These are phyloP conservation scores for Astyanax mexicanus DNA, from an alignment of 2,797 vertebrate species.

Conservation along the genomic window DNA sequence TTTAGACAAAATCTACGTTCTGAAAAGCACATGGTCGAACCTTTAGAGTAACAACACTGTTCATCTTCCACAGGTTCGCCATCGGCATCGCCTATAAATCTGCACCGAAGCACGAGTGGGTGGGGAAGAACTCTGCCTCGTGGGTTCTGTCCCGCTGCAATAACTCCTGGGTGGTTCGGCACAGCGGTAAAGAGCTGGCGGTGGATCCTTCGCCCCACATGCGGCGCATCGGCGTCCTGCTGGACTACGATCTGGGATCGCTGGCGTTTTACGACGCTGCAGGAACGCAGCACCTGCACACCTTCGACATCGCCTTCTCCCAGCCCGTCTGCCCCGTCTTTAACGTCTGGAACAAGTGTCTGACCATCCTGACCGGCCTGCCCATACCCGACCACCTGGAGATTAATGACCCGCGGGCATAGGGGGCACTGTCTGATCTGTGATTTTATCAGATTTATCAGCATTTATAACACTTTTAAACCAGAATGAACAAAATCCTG, in stretches of 20 bases:
- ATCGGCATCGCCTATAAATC: conserved; percentile 96
- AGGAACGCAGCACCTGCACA: conserved; percentile 91
- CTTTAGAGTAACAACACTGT: not conserved
- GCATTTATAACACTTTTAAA: not conserved
- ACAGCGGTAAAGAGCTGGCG: conserved; percentile 92
- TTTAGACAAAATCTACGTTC: too few species aligned
- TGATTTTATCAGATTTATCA: not conserved
- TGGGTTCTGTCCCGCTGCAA: conserved; percentile 97
- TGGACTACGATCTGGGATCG: conserved; percentile 96
- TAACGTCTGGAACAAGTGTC: conserved; percentile 95
- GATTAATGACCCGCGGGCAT: conserved; percentile 85
- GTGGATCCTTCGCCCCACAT: conserved; percentile 92
- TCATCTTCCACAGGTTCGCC: conserved; percentile 84
- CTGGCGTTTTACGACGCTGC: conserved; percentile 95
- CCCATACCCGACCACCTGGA: conserved; percentile 97
- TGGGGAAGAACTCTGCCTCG: conserved; percentile 93
- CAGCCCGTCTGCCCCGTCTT: conserved; percentile 96
- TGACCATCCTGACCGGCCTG: conserved; percentile 94
- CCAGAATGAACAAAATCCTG: not conserved
- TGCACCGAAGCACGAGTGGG: conserved; percentile 95
- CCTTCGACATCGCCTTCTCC: conserved; percentile 90
- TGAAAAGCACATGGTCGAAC: too few species aligned
- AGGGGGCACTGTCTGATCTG: not conserved
- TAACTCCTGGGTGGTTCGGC: conserved; percentile 91
- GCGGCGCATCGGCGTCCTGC: conserved; percentile 89